phyloP scores from a whole-genome alignment of 2,797 vertebrate genomes.

The Phalanger gymnotis region DNA sequence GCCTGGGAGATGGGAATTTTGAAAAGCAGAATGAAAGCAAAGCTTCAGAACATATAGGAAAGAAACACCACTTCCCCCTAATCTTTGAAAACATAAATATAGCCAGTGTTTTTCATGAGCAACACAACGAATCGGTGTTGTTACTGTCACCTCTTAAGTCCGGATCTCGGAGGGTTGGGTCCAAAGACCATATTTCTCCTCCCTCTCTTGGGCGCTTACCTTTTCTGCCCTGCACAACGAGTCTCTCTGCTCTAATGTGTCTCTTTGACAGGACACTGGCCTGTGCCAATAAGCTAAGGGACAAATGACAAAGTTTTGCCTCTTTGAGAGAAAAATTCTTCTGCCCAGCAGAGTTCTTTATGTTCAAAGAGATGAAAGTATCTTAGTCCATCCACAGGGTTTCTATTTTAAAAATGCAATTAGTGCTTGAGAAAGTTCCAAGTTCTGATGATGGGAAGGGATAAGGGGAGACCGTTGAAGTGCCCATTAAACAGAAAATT shows the following conservation, averaged over 20 bases:
- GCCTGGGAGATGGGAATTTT: slow-evolving; percentile 48
- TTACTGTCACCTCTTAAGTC: background rate
- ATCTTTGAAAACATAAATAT: slow-evolving; percentile 65
- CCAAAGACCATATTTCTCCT: slow-evolving; percentile 55
- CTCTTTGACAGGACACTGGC: background rate
- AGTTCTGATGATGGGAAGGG: background rate
- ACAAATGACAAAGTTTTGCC: background rate
- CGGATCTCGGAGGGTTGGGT: background rate
- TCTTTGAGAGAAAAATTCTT: slow-evolving; percentile 33
- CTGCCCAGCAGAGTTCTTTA: slow-evolving; percentile 42
- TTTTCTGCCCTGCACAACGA: background rate
- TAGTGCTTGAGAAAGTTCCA: background rate
- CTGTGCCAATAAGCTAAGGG: background rate
- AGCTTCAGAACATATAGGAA: slow-evolving; percentile 63
- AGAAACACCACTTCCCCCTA: slow-evolving; percentile 65
- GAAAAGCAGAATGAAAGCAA: slow-evolving; percentile 10
- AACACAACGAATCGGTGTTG: background rate
- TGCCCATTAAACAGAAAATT: background rate
- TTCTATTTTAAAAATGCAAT: background rate
- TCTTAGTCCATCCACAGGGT: background rate
- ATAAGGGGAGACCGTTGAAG: background rate
- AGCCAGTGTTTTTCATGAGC: slow-evolving; percentile 55
- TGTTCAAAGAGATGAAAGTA: background rate
- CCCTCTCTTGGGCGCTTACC: background rate
- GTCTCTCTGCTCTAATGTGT: background rate